phyloP scores from a whole-genome alignment of 2,888 invertebrate species.

The Endomychus coccineus region DNA sequence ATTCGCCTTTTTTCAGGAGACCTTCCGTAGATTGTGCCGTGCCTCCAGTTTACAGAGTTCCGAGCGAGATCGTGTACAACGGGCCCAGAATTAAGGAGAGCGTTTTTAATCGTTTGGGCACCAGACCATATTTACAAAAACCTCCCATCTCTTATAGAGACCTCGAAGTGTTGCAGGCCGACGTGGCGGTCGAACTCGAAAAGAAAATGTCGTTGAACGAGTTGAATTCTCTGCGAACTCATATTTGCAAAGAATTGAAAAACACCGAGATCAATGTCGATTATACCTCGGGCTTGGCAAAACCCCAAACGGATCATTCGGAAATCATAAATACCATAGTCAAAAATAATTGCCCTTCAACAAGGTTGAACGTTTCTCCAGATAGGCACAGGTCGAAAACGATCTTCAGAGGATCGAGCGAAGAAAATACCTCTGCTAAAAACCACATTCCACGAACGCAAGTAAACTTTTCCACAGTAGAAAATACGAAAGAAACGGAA shows the following conservation, averaged over 20 bases:
- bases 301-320: neutral
- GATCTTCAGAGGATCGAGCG: neutral
- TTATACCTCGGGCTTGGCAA: neutral
- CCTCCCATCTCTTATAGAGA: conserved; percentile 39
- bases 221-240: conserved; percentile 44
- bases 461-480: too few species aligned
- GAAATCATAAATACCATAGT: conserved; percentile 23
- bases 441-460: too few species aligned
- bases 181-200: conserved; percentile 27
- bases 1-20: too few species aligned
- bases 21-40: too few species aligned
- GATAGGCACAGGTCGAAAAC: conserved; percentile 6
- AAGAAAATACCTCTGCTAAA: neutral
- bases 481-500: too few species aligned
- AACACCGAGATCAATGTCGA: conserved; percentile 6
- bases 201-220: conserved; percentile 48
- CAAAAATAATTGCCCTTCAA: conserved; percentile 20
- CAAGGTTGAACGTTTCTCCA: conserved; percentile 5
- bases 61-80: too few species aligned
- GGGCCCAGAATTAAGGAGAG: too few species aligned
- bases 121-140: too few species aligned
- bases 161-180: conserved; percentile 32
- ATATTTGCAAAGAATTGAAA: conserved; percentile 44
- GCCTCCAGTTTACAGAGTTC: too few species aligned
- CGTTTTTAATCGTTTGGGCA: too few species aligned